Conservation (phyloP, 2,888 invertebrate genomes). For the Tetragonula carbonaria region DNA sequence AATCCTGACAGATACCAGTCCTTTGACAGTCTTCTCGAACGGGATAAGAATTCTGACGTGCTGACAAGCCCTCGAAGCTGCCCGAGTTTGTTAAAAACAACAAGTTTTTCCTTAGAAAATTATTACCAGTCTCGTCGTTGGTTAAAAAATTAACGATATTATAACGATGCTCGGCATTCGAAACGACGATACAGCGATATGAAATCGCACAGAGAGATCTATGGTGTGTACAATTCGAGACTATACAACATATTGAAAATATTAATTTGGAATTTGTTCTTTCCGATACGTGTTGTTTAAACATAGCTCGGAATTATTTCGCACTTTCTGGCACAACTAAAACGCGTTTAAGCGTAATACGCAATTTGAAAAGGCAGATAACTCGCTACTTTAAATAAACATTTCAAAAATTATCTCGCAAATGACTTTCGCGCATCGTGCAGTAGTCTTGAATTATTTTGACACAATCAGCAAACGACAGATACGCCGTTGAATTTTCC, state of each 20-base stretch:
- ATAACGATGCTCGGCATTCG: too few species aligned
- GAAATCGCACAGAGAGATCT: neutral
- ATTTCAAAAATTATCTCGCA: neutral
- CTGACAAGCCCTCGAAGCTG: constrained; percentile 13
- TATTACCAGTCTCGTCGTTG: too few species aligned
- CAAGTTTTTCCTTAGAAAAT: neutral
- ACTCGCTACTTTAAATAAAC: too few species aligned
- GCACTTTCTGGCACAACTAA: neutral
- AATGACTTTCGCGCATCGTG: neutral
- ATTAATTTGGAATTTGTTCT: too few species aligned
- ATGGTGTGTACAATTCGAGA: too few species aligned
- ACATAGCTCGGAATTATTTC: neutral
- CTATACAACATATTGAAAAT: too few species aligned
- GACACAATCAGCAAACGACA: neutral
- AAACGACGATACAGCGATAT: neutral
- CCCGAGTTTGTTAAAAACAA: constrained; percentile 1
- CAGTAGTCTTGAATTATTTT: neutral
- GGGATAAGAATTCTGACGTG: constrained; percentile 28
- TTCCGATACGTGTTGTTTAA: too few species aligned
- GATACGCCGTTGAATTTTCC: neutral
- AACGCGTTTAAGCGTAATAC: neutral
- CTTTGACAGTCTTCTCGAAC: constrained; percentile 26
- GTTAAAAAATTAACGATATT: too few species aligned
- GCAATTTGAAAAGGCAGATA: too few species aligned
- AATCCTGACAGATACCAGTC: constrained; percentile 25